Conservation (phyloP, 92 coral and sea anemone genomes). For the Heteractis magnifica region DNA sequence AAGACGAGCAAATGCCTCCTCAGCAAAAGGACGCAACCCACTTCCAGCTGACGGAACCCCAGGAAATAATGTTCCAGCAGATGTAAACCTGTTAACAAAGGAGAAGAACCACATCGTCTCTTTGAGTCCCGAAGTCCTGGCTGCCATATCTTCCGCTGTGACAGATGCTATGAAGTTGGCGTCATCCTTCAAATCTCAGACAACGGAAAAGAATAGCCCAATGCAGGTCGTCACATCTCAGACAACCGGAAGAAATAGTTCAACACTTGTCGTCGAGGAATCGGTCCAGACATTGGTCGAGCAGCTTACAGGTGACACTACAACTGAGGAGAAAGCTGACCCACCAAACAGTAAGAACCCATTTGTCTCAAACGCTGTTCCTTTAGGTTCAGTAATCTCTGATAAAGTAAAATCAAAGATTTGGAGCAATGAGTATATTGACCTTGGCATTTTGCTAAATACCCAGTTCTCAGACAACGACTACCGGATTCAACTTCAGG, state of each 20-base stretch:
- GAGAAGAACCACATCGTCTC: neutral
- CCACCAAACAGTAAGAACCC: slow-evolving; percentile 1
- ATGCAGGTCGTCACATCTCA: neutral
- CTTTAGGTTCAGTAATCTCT: neutral
- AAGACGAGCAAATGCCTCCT: neutral
- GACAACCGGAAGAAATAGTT: neutral
- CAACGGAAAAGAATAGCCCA: neutral
- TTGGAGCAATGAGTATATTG: slow-evolving; percentile 25
- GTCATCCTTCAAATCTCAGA: neutral
- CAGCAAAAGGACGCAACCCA: neutral
- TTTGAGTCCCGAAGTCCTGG: neutral
- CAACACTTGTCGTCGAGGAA: neutral
- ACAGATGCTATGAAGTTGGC: neutral
- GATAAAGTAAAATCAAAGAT: slow-evolving; percentile 15
- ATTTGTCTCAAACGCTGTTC: slow-evolving; percentile 1
- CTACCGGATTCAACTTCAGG: slow-evolving; percentile 3
- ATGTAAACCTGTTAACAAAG: neutral
- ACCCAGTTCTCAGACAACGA: slow-evolving; percentile 1
- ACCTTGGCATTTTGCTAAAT: slow-evolving; percentile 7
- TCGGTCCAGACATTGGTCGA: slow-evolving; percentile 14
- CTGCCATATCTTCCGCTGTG: neutral
- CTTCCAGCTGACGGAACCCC: neutral
- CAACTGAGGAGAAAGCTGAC: neutral
- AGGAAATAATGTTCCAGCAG: neutral
- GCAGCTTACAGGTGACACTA: neutral